Evolutionary conservation across 2,797 vertebrate genomes (phyloP), one percentile per base, ranked within the genome.

Genomic region (Philypnodon macrostomus): DNA sequence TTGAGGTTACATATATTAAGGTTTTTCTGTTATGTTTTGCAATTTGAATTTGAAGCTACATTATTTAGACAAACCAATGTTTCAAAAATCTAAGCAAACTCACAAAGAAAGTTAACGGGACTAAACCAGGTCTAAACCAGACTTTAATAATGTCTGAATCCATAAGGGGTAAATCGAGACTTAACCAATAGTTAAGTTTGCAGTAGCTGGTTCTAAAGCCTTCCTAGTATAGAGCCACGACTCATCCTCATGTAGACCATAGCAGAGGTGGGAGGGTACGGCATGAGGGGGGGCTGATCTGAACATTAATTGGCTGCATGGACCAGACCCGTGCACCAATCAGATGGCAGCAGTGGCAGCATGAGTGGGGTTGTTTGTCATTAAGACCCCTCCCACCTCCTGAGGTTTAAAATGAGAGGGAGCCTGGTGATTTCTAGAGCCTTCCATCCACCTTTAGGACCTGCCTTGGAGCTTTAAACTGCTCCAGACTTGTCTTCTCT

Each of bases 341-440:
- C 60, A 63, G 59, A 40, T 29, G 10, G 31, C 39, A 39, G 23
- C 2, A 19, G 52, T 50, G 1, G 40, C 37, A n/a, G 18, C 36
- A 54, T 58, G 38, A 39, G 12, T 56, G 45, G 23, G 29, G 6
- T 17, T n/a, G 21, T 24, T 2, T 50, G 40, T 47, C 12, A 34
- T 17, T 10, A 14, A 27, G 46, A 44, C 56, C 46, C 54, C 81
- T 44, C 81, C 81, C 71, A 71, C 62, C 21, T 8, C 0, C 5
- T 24, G 33, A 45, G 50, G 23, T 69, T 79, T 82, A 81, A 63
- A 83, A 67, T 7, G 48, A 67, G 56, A 7, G 40, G 27, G 39
- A 24, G 36, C 23, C 51, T 15, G 23, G 0, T 30, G 8, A 14
- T 54, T 40, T 75, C 55, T 32, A 73, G 62, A 83, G 37, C 29